phyloP scores from a whole-genome alignment of 2,888 invertebrate species.

The Smittia aterrima region DNA sequence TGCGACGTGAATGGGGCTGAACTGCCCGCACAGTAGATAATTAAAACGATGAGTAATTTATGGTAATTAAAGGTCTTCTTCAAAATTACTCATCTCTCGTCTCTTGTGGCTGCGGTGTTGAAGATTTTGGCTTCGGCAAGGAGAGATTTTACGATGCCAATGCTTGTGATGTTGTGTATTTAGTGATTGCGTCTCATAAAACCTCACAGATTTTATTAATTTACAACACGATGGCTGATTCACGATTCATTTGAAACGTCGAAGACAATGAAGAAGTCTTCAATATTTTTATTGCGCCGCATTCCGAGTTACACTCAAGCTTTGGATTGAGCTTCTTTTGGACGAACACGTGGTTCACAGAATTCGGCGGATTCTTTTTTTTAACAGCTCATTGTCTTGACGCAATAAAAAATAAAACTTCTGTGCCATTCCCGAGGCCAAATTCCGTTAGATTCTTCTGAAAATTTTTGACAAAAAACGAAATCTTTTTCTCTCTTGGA shows the following conservation, averaged over 20 bases:
- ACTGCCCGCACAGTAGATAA: constrained; percentile 22
- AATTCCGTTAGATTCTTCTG: constrained; percentile 12
- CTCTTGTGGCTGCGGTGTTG: not conserved
- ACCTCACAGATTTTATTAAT: not conserved
- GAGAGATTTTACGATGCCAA: not conserved
- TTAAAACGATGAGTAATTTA: constrained; percentile 42
- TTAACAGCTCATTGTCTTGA: constrained; percentile 27
- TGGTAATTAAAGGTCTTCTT: constrained; percentile 42
- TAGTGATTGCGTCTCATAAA: constrained; percentile 3
- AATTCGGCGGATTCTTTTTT: not conserved
- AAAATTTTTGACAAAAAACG: not conserved
- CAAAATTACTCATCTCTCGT: constrained; percentile 37
- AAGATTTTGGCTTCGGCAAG: not conserved
- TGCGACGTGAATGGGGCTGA: constrained; percentile 3
- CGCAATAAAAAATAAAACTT: not conserved
- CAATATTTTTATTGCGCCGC: not conserved
- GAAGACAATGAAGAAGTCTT: constrained; percentile 11
- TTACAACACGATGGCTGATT: not conserved
- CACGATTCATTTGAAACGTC: not conserved
- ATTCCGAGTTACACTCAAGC: constrained; percentile 32
- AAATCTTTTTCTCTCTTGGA: not conserved
- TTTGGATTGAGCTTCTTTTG: not conserved
- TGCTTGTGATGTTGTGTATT: constrained; percentile 7
- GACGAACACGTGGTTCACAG: constrained; percentile 21
- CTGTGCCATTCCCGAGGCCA: not conserved